A percentile compares a stretch with the other conserved stretches of the same genome.
Evolutionary conservation across 2,888 invertebrate species (phyloP).

Genomic region (Mycogona germanica): DNA sequence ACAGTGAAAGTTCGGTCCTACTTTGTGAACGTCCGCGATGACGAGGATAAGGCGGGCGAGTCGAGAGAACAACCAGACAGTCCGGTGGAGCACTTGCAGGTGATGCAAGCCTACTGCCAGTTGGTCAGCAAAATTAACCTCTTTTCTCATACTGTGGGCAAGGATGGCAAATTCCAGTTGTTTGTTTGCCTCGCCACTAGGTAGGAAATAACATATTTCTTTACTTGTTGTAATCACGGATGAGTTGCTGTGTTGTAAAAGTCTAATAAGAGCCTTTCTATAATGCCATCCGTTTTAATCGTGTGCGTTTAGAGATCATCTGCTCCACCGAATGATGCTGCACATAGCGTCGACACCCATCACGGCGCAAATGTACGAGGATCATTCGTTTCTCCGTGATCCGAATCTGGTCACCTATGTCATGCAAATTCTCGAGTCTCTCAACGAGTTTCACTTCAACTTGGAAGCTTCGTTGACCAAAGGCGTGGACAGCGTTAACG

Average conservation of each 20-base stretch:
- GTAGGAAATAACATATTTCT: slow-evolving; percentile 40
- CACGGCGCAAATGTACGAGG: slow-evolving; percentile 88
- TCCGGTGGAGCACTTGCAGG: slow-evolving; percentile 42
- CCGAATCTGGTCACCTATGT: slow-evolving; percentile 74
- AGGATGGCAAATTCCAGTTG: slow-evolving; percentile 96
- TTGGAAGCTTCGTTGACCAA: slow-evolving; percentile 37
- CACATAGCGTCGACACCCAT: slow-evolving; percentile 81
- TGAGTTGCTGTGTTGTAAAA: slow-evolving; percentile 4
- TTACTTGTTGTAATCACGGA: neutral
- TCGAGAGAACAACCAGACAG: slow-evolving; percentile 28
- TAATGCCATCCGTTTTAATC: neutral
- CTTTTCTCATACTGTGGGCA: slow-evolving; percentile 76
- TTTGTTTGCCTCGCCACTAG: slow-evolving; percentile 88
- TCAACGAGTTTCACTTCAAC: slow-evolving; percentile 64
- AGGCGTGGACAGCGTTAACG: slow-evolving; percentile 7
- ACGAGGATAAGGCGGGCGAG: slow-evolving; percentile 28
- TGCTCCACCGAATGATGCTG: slow-evolving; percentile 80
- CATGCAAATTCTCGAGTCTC: slow-evolving; percentile 75
- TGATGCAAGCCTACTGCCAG: slow-evolving; percentile 79
- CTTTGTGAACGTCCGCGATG: slow-evolving; percentile 34
- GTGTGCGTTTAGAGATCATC: slow-evolving; percentile 68
- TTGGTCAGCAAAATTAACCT: slow-evolving; percentile 77
- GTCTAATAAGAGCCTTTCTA: neutral
- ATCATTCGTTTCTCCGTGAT: slow-evolving; percentile 84
- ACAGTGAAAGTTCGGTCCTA: slow-evolving; percentile 44